Conservation (phyloP, 2,113 vertebrate species). For the Gila orcuttii region DNA sequence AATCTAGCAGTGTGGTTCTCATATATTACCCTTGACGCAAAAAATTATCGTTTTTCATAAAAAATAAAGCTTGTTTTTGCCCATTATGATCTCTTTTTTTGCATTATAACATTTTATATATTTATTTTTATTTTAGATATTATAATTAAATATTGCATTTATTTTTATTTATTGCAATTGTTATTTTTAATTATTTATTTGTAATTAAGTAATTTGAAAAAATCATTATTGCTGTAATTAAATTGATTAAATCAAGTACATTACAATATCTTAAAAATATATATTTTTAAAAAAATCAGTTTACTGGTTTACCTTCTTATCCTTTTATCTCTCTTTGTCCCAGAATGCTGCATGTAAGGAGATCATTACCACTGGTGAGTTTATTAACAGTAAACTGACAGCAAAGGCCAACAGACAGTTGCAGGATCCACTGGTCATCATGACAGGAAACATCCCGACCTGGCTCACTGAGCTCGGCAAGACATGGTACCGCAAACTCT, state of each 20-base stretch:
- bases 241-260: no score
- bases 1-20: not conserved
- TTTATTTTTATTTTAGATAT: not conserved
- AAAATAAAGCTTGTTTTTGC: no score
- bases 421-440: constrained; percentile 98
- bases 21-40: not conserved
- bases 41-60: no score
- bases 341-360: constrained; percentile 98
- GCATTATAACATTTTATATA: not conserved
- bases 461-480: constrained; percentile 98
- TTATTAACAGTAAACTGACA: constrained; percentile 98
- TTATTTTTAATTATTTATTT: no score
- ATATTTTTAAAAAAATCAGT: no score
- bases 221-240: no score
- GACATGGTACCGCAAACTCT: constrained; percentile 84
- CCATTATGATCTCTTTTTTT: no score
- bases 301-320: not conserved
- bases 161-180: no score
- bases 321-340: constrained; percentile 34
- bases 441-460: constrained; percentile 98
- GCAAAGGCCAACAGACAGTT: constrained; percentile 99
- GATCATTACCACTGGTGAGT: constrained; percentile 93
- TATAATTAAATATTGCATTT: no score
- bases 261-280: no score
- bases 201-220: no score